phyloP scores from a whole-genome alignment of 2,888 invertebrate species.

The Acronicta psi region DNA sequence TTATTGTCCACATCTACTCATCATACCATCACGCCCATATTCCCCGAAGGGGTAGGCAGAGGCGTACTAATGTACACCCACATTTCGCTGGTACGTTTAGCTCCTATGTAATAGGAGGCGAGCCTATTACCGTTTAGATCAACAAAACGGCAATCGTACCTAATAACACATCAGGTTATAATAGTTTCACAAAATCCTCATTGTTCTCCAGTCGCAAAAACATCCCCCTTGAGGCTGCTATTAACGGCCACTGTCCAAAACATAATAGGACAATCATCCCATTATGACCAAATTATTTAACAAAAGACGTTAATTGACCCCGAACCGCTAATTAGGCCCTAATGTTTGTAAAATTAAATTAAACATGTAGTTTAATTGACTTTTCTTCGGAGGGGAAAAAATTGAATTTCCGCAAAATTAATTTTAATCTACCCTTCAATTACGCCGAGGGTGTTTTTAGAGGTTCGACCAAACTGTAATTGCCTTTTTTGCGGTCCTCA shows the following conservation, averaged over 20 bases:
- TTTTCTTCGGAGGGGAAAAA: constrained; percentile 59
- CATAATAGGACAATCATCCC: constrained; percentile 48
- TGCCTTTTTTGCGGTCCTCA: constrained; percentile 29
- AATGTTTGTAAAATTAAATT: constrained; percentile 61
- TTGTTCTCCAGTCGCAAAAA: constrained; percentile 30
- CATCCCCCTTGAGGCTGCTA: constrained; percentile 26
- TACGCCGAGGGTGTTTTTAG: constrained; percentile 56
- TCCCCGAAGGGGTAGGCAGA: no score
- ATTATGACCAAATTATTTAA: constrained; percentile 52
- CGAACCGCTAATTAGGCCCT: constrained; percentile 43
- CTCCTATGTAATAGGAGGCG: no score
- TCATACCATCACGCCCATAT: no score
- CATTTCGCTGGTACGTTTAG: no score
- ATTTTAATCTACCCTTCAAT: constrained; percentile 73
- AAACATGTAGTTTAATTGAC: constrained; percentile 65
- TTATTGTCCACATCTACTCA: no score
- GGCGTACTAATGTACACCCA: no score
- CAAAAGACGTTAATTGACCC: constrained; percentile 50
- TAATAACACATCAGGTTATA: no score
- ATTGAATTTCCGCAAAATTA: constrained; percentile 74
- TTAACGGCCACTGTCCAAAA: constrained; percentile 31
- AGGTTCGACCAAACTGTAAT: constrained; percentile 38
- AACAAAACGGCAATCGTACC: neutral
- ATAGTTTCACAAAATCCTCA: constrained; percentile 6
- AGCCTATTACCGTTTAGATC: neutral